These are phyloP conservation scores for Lepidurus couesii DNA, from an alignment of 1,140 invertebrate species.

Conservation along the genomic window DNA sequence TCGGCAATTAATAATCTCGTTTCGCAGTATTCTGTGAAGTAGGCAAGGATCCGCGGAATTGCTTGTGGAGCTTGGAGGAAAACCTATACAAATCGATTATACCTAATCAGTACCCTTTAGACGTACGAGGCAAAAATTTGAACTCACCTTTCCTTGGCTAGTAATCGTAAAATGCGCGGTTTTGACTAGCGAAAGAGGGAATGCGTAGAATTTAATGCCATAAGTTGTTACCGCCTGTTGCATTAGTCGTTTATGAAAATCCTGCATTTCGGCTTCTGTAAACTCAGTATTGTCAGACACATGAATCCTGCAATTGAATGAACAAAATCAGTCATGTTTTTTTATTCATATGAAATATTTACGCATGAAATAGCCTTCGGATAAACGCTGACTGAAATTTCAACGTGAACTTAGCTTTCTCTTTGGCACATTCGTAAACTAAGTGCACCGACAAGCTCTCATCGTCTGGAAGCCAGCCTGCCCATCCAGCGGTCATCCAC, in stretches of 20 bases:
- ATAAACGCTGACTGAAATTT: neutral
- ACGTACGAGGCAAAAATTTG: neutral
- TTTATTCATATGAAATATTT: neutral
- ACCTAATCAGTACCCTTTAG: neutral
- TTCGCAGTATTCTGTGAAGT: neutral
- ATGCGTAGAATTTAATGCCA: neutral
- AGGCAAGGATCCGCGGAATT: neutral
- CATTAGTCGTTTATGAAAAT: neutral
- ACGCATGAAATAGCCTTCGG: neutral
- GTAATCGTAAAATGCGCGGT: neutral
- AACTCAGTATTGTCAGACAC: neutral
- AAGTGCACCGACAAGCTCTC: neutral
- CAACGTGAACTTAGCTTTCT: neutral
- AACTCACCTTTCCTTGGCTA: neutral
- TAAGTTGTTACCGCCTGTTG: neutral
- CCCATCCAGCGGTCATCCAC: constrained; percentile 20
- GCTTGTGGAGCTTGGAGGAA: neutral
- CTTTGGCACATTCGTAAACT: neutral
- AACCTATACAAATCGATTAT: neutral
- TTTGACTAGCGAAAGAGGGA: neutral
- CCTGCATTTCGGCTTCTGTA: neutral
- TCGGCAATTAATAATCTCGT: neutral
- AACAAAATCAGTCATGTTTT: neutral
- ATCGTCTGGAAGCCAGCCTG: neutral
- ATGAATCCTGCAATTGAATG: neutral